These are phyloP conservation scores for Hirudinaria manillensis DNA, from an alignment of 2,888 invertebrate genomes.

Conservation along the genomic window DNA sequence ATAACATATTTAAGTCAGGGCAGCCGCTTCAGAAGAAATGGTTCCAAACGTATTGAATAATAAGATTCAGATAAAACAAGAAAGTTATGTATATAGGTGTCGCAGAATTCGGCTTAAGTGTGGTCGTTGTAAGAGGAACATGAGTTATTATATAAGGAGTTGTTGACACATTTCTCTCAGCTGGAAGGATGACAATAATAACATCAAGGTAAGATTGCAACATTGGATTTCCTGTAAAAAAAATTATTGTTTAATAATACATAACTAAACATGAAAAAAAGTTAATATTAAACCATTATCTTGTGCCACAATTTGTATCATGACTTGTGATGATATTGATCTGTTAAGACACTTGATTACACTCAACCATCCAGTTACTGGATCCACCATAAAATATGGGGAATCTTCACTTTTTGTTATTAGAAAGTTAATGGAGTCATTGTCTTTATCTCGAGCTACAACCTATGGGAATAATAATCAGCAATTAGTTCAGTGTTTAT, in stretches of 20 bases:
- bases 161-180: neutral
- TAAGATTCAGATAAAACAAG: neutral
- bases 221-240: neutral
- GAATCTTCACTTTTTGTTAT: neutral
- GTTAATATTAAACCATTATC: conserved; percentile 8
- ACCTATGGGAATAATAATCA: neutral
- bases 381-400: conserved; percentile 6
- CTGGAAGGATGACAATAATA: neutral
- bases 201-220: neutral
- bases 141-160: neutral
- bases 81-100: neutral
- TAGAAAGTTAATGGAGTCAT: neutral
- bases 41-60: neutral
- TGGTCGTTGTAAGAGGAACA: neutral
- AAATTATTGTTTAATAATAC: neutral
- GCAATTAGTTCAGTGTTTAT: neutral
- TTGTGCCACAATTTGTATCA: conserved; percentile 23
- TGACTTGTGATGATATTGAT: neutral
- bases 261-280: neutral
- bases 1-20: too few species aligned
- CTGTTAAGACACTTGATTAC: conserved; percentile 1
- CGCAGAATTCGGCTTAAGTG: neutral
- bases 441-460: conserved; percentile 1
- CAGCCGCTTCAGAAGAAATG: neutral
- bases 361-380: conserved; percentile 23